phyloP scores from a whole-genome alignment of 2,113 vertebrate species.

The Phyllostomus hastatus region DNA sequence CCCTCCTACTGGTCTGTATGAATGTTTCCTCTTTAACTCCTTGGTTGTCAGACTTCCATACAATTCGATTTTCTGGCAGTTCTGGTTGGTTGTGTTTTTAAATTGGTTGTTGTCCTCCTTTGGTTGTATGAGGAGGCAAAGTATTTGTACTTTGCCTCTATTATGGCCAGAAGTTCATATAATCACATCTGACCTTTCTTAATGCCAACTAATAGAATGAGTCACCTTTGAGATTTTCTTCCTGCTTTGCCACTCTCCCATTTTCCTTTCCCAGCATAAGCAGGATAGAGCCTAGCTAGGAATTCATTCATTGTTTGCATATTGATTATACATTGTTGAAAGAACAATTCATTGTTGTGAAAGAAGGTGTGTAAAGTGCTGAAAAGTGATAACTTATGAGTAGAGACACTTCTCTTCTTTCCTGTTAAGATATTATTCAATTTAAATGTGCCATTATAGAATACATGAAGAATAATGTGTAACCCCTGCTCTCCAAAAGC shows the following conservation, averaged over 20 bases:
- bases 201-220: not conserved
- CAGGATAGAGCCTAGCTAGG: not conserved
- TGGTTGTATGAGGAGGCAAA: too few relatives aligned
- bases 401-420: not conserved
- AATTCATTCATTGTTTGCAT: not conserved
- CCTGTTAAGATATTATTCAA: not conserved
- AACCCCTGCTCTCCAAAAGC: not conserved
- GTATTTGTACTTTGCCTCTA: too few relatives aligned
- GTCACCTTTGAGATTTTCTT: not conserved
- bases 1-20: too few relatives aligned
- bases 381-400: not conserved
- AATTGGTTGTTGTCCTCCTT: too few relatives aligned
- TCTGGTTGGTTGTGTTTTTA: too few relatives aligned
- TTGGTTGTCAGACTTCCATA: too few relatives aligned
- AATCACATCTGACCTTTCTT: not conserved
- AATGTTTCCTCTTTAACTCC: too few relatives aligned
- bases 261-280: not conserved
- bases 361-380: not conserved
- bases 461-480: not conserved
- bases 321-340: not conserved
- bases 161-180: too few relatives aligned
- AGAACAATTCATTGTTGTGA: not conserved
- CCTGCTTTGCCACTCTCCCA: not conserved
- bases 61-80: too few relatives aligned
- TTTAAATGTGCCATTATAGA: not conserved